Evolutionary conservation across 2,888 invertebrate genomes (phyloP).

Genomic region (Matsumyia berberina): DNA sequence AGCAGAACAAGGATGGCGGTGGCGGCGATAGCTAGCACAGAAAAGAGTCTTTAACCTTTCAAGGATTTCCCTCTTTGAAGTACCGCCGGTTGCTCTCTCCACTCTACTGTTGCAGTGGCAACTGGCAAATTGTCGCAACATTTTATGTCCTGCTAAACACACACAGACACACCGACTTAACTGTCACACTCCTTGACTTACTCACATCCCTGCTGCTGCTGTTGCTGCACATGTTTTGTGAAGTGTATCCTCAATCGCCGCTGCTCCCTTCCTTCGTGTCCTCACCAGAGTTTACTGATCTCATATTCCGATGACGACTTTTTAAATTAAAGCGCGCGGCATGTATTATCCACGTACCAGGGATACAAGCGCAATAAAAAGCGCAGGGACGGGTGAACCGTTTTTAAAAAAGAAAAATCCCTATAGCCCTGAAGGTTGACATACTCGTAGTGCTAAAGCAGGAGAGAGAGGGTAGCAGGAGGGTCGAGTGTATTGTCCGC

Average conservation of each 20-base stretch:
- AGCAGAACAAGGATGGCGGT: conserved; percentile 47
- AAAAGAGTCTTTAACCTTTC: conserved; percentile 82
- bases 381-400: conserved; percentile 41
- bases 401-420: conserved; percentile 25
- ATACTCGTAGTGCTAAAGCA: conserved; percentile 8
- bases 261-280: conserved; percentile 1
- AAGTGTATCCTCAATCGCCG: conserved; percentile 38
- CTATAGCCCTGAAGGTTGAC: conserved; percentile 65
- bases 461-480: conserved; percentile 4
- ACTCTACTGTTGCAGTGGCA: conserved; percentile 2
- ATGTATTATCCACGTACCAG: conserved; percentile 51
- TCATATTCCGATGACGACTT: conserved; percentile 71
- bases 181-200: conserved; percentile 54
- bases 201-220: conserved; percentile 26
- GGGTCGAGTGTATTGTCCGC: conserved; percentile 68
- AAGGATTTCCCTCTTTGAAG: conserved; percentile 80
- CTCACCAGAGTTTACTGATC: conserved; percentile 72
- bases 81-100: conserved; percentile 57
- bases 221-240: conserved; percentile 39
- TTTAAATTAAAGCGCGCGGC: conserved; percentile 72
- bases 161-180: conserved; percentile 5
- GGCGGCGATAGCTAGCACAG: conserved; percentile 27
- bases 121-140: conserved; percentile 65
- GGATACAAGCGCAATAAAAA: conserved; percentile 45
- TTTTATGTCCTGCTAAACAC: conserved; percentile 61